These are phyloP conservation scores for Rhinogobius similis DNA, from an alignment of 2,113 vertebrate genomes.

Conservation along the genomic window DNA sequence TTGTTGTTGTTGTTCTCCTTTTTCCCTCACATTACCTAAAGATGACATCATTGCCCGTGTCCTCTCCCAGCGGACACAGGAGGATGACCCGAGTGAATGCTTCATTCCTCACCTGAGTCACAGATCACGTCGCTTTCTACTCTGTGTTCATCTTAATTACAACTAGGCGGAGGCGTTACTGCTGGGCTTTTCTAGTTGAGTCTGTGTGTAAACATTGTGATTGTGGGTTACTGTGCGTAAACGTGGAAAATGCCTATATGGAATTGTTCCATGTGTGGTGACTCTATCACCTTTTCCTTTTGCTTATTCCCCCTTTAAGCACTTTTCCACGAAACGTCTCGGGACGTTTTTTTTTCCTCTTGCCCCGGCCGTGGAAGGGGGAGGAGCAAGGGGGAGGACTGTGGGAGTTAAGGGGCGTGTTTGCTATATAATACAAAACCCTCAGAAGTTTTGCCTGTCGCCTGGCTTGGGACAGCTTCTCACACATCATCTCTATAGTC, in stretches of 20 bases:
- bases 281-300: slow-evolving; percentile 41
- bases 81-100: slow-evolving; percentile 44
- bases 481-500: slow-evolving; percentile 72
- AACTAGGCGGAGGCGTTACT: slow-evolving; percentile 52
- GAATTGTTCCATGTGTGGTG: slow-evolving; percentile 57
- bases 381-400: slow-evolving; percentile 59
- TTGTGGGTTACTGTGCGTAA: slow-evolving; percentile 67
- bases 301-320: slow-evolving; percentile 46
- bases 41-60: slow-evolving; percentile 11
- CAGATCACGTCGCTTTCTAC: slow-evolving; percentile 33
- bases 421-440: slow-evolving; percentile 80
- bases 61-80: neutral
- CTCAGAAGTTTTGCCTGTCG: slow-evolving; percentile 84
- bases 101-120: slow-evolving; percentile 40
- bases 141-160: slow-evolving; percentile 56
- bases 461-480: slow-evolving; percentile 82
- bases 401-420: slow-evolving; percentile 76
- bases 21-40: too few relatives aligned
- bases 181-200: slow-evolving; percentile 52
- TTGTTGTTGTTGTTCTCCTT: neutral
- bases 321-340: slow-evolving; percentile 67
- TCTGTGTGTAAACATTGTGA: slow-evolving; percentile 68
- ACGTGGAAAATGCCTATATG: slow-evolving; percentile 68
- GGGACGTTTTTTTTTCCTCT: slow-evolving; percentile 44
- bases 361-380: slow-evolving; percentile 51